A percentile compares a stretch with the other conserved stretches of the same genome.
Conservation (phyloP, 1,140 invertebrate species). For the Leucophenga varia region DNA sequence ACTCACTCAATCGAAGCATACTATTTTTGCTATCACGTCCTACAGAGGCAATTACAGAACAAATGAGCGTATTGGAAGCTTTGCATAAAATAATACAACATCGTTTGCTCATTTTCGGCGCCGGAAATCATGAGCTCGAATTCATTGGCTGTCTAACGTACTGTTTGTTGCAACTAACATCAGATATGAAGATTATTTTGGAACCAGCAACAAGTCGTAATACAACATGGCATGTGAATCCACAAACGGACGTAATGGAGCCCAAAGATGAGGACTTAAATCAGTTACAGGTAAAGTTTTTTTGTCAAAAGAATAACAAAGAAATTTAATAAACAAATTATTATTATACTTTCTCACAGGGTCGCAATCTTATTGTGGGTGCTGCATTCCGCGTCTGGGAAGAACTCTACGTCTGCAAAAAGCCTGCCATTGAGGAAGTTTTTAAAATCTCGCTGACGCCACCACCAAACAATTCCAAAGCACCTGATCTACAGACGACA, state of each 20-base stretch:
- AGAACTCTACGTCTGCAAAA: constrained; percentile 94
- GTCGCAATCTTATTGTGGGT: constrained; percentile 81
- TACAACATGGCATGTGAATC: constrained; percentile 89
- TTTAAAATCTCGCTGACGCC: constrained; percentile 82
- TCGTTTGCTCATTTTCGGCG: constrained; percentile 85
- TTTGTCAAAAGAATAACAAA: background rate
- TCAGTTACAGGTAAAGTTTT: constrained; percentile 66
- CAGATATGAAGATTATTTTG: constrained; percentile 83
- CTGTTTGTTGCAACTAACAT: constrained; percentile 90
- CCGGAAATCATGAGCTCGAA: constrained; percentile 91
- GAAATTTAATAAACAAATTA: too few relatives aligned
- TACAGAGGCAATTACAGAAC: constrained; percentile 84
- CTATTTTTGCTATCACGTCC: constrained; percentile 90
- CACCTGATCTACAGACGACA: constrained; percentile 75
- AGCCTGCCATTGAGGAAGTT: constrained; percentile 90
- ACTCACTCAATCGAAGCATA: constrained; percentile 91
- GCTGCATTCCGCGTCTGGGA: constrained; percentile 95
- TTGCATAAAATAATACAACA: constrained; percentile 86
- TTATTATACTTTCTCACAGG: constrained; percentile 31
- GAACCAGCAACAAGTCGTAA: constrained; percentile 66
- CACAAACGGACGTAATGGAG: constrained; percentile 67
- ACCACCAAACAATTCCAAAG: constrained; percentile 71
- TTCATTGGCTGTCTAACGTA: constrained; percentile 95
- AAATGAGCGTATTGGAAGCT: constrained; percentile 89
- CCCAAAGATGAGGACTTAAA: constrained; percentile 74